These are phyloP conservation scores for Pangasius macronema DNA, from an alignment of 2,797 vertebrate genomes.

Conservation along the genomic window DNA sequence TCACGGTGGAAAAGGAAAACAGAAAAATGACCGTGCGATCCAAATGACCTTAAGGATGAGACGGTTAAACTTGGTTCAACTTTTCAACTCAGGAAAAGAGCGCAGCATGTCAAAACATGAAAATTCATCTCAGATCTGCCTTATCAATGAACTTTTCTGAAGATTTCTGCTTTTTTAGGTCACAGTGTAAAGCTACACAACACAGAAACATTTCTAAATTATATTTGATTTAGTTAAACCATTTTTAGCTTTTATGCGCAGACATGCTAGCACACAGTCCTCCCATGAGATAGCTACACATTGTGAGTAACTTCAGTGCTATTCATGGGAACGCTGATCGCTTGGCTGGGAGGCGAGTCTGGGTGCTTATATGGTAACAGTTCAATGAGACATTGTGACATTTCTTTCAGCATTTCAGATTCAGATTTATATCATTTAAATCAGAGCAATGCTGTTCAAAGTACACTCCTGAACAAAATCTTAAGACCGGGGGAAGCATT, in stretches of 20 bases:
- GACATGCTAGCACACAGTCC: background rate
- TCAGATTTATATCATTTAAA: too few relatives aligned
- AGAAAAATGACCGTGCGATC: conserved; percentile 6
- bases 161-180: background rate
- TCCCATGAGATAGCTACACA: background rate
- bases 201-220: background rate
- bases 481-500: too few relatives aligned
- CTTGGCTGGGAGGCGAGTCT: background rate
- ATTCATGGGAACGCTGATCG: background rate
- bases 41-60: conserved; percentile 6
- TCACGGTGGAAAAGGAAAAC: background rate
- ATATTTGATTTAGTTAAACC: background rate
- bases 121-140: background rate
- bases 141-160: background rate
- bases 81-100: background rate
- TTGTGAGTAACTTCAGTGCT: background rate
- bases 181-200: background rate
- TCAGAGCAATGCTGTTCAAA: background rate
- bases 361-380: too few relatives aligned
- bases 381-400: too few relatives aligned
- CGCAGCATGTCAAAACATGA: background rate
- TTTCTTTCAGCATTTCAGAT: too few relatives aligned
- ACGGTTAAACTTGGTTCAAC: background rate
- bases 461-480: too few relatives aligned
- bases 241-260: background rate